Evolutionary conservation across 1,140 invertebrate species (phyloP).

Genomic region (Drosophila equinoxialis): DNA sequence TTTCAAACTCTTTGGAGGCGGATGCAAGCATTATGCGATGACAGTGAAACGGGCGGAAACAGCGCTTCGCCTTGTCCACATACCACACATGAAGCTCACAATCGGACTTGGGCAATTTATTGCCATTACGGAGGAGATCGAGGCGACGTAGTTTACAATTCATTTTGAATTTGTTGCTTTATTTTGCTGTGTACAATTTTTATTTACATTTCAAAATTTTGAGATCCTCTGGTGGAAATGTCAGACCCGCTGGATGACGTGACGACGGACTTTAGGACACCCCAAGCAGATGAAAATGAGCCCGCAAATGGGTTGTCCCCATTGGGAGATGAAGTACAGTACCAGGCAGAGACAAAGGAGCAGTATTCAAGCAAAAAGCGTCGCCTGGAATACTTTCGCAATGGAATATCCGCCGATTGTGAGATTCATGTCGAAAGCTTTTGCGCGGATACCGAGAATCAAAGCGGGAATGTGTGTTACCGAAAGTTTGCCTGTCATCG

Average conservation of each 20-base stretch:
- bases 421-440: conserved; percentile 45
- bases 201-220: conserved; percentile 22
- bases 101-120: conserved; percentile 42
- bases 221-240: conserved; percentile 17
- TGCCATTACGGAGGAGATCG: conserved; percentile 48
- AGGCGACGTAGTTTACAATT: conserved; percentile 61
- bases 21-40: conserved; percentile 53
- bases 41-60: conserved; percentile 40
- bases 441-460: not conserved
- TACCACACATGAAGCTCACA: conserved; percentile 54
- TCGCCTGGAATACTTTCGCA: conserved; percentile 47
- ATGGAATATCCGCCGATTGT: conserved; percentile 47
- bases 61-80: conserved; percentile 10
- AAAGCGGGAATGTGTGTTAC: conserved; percentile 43
- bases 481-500: conserved; percentile 58
- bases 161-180: conserved; percentile 45
- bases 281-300: not conserved
- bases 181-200: conserved; percentile 16
- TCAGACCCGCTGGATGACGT: conserved; percentile 17
- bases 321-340: not conserved
- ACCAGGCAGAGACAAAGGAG: not conserved
- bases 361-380: conserved; percentile 22
- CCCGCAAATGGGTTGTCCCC: too few relatives aligned
- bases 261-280: too few relatives aligned
- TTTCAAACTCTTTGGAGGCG: conserved; percentile 55